phyloP scores from a whole-genome alignment of 1,140 invertebrate genomes.

The Micrasema minimum region DNA sequence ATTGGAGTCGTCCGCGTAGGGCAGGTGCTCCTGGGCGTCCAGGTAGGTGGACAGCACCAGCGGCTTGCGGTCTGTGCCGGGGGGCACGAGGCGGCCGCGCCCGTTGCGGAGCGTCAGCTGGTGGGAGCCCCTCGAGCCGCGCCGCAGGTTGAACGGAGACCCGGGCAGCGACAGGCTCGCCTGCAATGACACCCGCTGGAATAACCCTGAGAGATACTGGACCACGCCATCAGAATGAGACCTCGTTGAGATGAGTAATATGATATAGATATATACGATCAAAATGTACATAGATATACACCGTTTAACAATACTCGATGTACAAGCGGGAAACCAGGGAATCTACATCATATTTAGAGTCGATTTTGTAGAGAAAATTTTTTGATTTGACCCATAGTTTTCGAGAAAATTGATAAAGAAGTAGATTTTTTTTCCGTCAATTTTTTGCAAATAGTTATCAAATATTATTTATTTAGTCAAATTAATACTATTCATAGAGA shows the following conservation, averaged over 20 bases:
- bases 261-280: too few relatives aligned
- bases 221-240: neutral
- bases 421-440: too few relatives aligned
- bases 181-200: constrained; percentile 67
- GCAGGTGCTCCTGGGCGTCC: constrained; percentile 95
- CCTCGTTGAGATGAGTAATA: neutral
- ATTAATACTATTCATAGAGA: too few relatives aligned
- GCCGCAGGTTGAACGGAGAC: constrained; percentile 92
- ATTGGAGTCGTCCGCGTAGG: constrained; percentile 97
- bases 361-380: too few relatives aligned
- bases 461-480: too few relatives aligned
- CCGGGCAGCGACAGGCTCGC: constrained; percentile 95
- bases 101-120: constrained; percentile 90
- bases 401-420: too few relatives aligned
- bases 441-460: too few relatives aligned
- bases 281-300: too few relatives aligned
- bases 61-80: constrained; percentile 89
- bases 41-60: constrained; percentile 93
- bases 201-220: neutral
- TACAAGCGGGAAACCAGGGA: too few relatives aligned
- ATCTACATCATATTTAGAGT: too few relatives aligned
- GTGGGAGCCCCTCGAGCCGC: constrained; percentile 89
- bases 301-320: too few relatives aligned
- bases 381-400: too few relatives aligned
- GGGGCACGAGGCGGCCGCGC: constrained; percentile 71